Base-by-base conservation (phyloP, 2,888 invertebrate genomes). In the Epirrhoe tristata region DNA sequence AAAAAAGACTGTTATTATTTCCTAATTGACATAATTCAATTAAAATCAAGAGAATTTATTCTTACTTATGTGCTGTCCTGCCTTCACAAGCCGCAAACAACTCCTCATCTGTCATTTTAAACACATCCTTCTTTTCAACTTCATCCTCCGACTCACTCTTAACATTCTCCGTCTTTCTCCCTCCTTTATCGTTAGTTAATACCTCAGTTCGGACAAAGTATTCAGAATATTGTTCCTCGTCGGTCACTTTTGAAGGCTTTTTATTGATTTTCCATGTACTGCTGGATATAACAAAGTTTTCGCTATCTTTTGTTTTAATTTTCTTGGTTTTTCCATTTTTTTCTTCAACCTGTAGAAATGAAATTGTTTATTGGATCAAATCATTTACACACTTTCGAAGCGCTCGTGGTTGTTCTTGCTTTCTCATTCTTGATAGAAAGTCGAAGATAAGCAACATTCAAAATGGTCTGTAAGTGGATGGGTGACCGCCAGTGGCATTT, bases 1-100 rank as follows among this genome's bases (percentile, higher is more conserved):
- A n/a, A n/a, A n/a, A n/a, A n/a, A n/a, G n/a, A n/a, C n/a, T n/a
- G n/a, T n/a, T n/a, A n/a, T n/a, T n/a, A n/a, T n/a, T n/a, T n/a
- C n/a, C n/a, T n/a, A n/a, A n/a, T n/a, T n/a, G n/a, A n/a, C n/a
- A n/a, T n/a, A n/a, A n/a, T n/a, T n/a, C n/a, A n/a, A n/a, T n/a
- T n/a, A 10, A 43, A 43, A 43, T n/a, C 10, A 48, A 53, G 17
- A 53, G 14, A 8, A 24, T 61, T 63, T 43, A 39, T 58, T 76
- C 91, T 86, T 92, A 96, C 96, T 98, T 98, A 87, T 98, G 98
- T 1, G 96, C 97, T 1, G 98, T 98, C 76, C 97, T 93, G 3
- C 97, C 97, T 56, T 95, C 96, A 86, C 98, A 98, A 0, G 96
- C 96, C 43, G 94, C 95, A 85, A 97, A 97, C 36, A 98, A 84